Base-by-base conservation (phyloP, 2,888 invertebrate genomes). In the Euphydryas editha region DNA sequence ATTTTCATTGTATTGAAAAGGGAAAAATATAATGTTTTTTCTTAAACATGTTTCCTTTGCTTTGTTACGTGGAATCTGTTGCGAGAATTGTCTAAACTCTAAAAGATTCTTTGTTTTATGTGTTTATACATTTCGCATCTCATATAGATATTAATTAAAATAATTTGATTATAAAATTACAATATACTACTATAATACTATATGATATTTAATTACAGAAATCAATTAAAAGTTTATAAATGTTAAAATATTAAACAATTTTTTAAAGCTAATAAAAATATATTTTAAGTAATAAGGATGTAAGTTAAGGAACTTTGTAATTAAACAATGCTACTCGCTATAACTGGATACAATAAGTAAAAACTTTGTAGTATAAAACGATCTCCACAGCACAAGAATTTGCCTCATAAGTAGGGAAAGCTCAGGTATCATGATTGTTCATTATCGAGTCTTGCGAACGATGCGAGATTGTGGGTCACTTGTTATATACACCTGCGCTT, bases 1-100 rank as follows among this genome's bases (percentile, higher is more conserved):
- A 59, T 59, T 65, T 59, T 62, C 68, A 68, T 68, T 68, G 68
- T 68, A 56, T 61, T 55, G 49, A 18, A 15, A 42, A 55, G 55
- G 49, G 65, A 59, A 65, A 65, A 61, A 68, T 64, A 62, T 54
- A 39, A 57, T 30, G 18, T 39, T 7, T 57, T 21, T 51, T 42
- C 15, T 47, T 21, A 47, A 37, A 18, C 39, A 62, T 11, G 56
- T 47, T 56, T 61, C 58, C 54, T 62, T 62, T 49, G 46, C 17
- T 54, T 21, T 21, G 51, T 60, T 60, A 18, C 20, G 21, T 7
- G 6, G 24, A 18, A 47, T 17, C 8, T 36, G 30, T 21, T 15
- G 49, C 37, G 15, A 17, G 49, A 39, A 42, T 24, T 58, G 24
- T 49, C 17, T 49, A 36, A 42, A 8, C 17, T 49, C 17, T 49